phyloP scores from a whole-genome alignment of 2,113 vertebrate genomes.

The Bubo bubo region DNA sequence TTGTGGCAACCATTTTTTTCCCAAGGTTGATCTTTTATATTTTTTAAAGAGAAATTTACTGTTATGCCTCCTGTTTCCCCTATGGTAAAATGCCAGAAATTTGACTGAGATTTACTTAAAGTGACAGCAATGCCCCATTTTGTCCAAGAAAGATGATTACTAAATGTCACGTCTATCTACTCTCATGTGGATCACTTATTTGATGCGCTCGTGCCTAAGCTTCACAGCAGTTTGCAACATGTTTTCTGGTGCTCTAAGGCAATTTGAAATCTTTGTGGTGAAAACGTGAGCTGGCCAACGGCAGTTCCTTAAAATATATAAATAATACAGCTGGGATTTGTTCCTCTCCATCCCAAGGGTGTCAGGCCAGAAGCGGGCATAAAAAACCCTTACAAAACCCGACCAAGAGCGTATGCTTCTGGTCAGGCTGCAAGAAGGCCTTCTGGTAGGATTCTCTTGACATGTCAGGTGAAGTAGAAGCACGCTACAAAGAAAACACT shows the following conservation, averaged over 20 bases:
- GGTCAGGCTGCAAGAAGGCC: not conserved
- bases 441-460: not conserved
- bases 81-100: slow-evolving; percentile 23
- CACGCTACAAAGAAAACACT: not conserved
- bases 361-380: not conserved
- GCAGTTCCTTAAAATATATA: slow-evolving; percentile 12
- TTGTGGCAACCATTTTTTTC: not conserved
- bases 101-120: slow-evolving; percentile 39
- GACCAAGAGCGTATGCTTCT: slow-evolving; percentile 19
- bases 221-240: not conserved
- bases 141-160: slow-evolving; percentile 22
- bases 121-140: slow-evolving; percentile 36
- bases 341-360: not conserved
- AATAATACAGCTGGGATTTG: not conserved
- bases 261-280: not conserved
- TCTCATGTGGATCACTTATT: slow-evolving; percentile 16
- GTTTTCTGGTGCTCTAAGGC: slow-evolving; percentile 26
- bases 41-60: slow-evolving; percentile 27
- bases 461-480: not conserved
- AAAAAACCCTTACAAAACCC: not conserved
- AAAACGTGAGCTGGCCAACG: not conserved
- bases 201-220: slow-evolving; percentile 30
- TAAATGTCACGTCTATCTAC: slow-evolving; percentile 44
- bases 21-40: slow-evolving; percentile 20
- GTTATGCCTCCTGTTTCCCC: not conserved